Evolutionary conservation across 2,113 vertebrate species (phyloP).

Genomic region (Chlamydotis undulata): DNA sequence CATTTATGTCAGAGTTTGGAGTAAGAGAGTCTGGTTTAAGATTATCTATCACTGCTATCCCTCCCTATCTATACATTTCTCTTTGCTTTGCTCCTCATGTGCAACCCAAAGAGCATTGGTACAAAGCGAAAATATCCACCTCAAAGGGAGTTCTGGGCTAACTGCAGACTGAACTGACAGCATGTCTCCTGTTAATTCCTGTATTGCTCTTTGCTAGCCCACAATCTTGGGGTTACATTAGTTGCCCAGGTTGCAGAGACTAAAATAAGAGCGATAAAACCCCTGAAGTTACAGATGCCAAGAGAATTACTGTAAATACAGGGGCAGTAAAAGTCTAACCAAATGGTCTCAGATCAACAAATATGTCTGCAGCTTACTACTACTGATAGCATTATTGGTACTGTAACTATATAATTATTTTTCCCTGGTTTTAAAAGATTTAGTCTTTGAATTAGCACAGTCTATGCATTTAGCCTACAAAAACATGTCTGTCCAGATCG

Average conservation of each 20-base stretch:
- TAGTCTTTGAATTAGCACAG: constrained; percentile 49
- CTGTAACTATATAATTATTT: neutral
- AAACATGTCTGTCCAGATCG: constrained; percentile 39
- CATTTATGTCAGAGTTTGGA: neutral
- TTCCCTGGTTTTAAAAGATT: constrained; percentile 37
- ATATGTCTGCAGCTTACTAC: constrained; percentile 20
- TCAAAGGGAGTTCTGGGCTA: neutral
- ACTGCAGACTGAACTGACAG: neutral
- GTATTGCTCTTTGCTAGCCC: neutral
- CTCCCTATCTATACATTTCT: neutral
- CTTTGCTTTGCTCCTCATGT: neutral
- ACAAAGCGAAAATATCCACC: neutral
- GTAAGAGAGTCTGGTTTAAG: neutral
- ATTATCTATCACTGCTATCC: neutral
- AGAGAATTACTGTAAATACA: constrained; percentile 25
- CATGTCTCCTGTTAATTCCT: neutral
- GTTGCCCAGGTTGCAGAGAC: neutral
- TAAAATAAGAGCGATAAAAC: neutral
- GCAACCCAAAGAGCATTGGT: neutral
- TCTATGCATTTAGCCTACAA: constrained; percentile 41
- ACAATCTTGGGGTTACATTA: neutral
- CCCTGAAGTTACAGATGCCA: constrained; percentile 16
- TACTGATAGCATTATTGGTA: neutral
- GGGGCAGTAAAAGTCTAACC: constrained; percentile 28
- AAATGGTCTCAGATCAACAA: constrained; percentile 23